Evolutionary conservation across 2,113 vertebrate species (phyloP).

Genomic region (cattle (Bos taurus)): DNA sequence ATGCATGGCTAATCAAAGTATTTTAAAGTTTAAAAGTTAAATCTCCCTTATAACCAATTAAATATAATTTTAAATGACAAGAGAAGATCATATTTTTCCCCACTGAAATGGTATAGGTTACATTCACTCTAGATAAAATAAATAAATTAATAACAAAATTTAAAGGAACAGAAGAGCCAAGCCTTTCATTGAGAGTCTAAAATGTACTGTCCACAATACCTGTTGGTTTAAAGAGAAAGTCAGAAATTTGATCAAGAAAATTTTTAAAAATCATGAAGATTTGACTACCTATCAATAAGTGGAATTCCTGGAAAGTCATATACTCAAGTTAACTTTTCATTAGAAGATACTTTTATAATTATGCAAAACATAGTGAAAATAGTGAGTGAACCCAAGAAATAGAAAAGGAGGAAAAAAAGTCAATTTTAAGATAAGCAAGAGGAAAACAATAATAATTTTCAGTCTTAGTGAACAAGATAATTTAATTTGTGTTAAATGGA

Average conservation of each 20-base stretch:
- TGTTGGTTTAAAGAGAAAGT: neutral
- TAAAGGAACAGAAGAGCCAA: neutral
- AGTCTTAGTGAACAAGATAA: neutral
- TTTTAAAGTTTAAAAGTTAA: neutral
- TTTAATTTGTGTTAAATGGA: neutral
- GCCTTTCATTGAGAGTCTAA: neutral
- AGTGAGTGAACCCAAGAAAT: neutral
- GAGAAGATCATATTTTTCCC: neutral
- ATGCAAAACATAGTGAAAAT: conserved; percentile 3
- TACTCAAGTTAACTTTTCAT: neutral
- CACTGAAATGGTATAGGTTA: neutral
- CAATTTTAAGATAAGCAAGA: neutral
- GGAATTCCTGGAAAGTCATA: neutral
- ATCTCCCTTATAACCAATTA: neutral
- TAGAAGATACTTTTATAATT: neutral
- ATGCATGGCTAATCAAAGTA: neutral
- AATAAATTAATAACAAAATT: neutral
- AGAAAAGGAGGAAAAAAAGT: neutral
- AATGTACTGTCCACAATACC: neutral
- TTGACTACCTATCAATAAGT: neutral
- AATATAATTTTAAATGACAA: neutral
- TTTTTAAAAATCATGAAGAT: conserved; percentile 1
- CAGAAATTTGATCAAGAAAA: neutral
- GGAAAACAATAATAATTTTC: neutral
- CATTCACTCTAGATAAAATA: neutral